These are phyloP conservation scores for Apeira syringaria DNA, from an alignment of 2,888 invertebrate genomes.

Conservation along the genomic window DNA sequence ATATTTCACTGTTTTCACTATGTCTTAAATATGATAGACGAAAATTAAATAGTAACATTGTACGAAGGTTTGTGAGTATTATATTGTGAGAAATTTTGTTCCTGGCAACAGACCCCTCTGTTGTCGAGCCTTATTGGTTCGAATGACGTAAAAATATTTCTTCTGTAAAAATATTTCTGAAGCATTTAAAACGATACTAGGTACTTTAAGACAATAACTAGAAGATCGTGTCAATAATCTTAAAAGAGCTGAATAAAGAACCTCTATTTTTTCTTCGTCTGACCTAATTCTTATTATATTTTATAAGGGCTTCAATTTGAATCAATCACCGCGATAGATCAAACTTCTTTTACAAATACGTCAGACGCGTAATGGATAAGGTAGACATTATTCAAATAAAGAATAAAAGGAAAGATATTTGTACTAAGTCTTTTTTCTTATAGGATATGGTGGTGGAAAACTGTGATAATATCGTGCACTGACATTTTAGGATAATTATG, in stretches of 20 bases:
- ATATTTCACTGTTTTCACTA: conserved; percentile 9
- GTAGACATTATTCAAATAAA: conserved; percentile 22
- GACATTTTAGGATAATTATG: no score
- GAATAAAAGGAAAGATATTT: conserved; percentile 23
- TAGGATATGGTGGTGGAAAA: no score
- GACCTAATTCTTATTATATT: conserved; percentile 12
- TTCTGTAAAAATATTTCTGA: conserved; percentile 11
- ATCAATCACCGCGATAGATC: conserved; percentile 32
- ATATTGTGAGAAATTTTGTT: conserved; percentile 32
- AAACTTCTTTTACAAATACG: conserved; percentile 19
- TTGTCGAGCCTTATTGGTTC: conserved; percentile 28
- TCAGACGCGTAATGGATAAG: conserved; percentile 28
- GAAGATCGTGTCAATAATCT: no score
- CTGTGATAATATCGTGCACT: no score
- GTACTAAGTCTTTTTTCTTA: no score
- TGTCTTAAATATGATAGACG: no score
- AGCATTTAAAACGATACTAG: no score
- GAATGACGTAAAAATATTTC: conserved; percentile 12
- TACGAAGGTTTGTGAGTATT: conserved; percentile 10
- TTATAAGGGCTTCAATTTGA: conserved; percentile 23
- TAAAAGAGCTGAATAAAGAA: conserved; percentile 6
- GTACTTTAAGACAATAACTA: no score
- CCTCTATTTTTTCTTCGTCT: conserved; percentile 7
- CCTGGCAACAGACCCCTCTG: conserved; percentile 34
- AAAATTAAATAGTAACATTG: no score